These are phyloP conservation scores for Dreissena rostriformis DNA, from an alignment of 1,140 invertebrate genomes.

Conservation along the genomic window DNA sequence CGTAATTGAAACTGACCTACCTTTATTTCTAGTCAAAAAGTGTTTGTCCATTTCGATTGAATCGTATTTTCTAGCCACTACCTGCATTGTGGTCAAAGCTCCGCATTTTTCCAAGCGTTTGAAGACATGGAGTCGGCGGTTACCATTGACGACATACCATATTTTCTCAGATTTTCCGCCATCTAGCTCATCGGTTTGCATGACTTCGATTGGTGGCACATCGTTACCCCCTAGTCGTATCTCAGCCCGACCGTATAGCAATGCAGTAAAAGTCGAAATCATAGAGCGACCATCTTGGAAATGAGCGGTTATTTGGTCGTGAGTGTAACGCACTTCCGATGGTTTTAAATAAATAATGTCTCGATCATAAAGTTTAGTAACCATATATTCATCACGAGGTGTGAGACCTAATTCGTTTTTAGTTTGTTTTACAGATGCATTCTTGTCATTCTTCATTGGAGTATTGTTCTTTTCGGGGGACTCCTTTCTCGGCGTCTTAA, in stretches of 20 bases:
- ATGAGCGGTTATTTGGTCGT: slow-evolving; percentile 50
- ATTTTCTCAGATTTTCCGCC: slow-evolving; percentile 16
- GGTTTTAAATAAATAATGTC: slow-evolving; percentile 51
- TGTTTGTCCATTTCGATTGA: slow-evolving; percentile 58
- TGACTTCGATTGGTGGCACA: slow-evolving; percentile 52
- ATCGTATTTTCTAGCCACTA: slow-evolving; percentile 48
- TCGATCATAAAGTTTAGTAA: slow-evolving; percentile 47
- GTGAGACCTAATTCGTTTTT: slow-evolving; percentile 41
- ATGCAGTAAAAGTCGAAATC: slow-evolving; percentile 39
- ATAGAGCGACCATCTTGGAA: slow-evolving; percentile 51
- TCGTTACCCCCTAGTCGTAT: slow-evolving; percentile 46
- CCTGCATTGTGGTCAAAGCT: slow-evolving; percentile 45
- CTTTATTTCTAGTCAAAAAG: slow-evolving; percentile 43
- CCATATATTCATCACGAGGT: slow-evolving; percentile 47
- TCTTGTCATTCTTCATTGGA: slow-evolving; percentile 24
- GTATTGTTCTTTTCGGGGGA: background rate
- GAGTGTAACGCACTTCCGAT: slow-evolving; percentile 49
- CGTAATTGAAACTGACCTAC: slow-evolving; percentile 33
- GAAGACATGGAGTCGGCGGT: slow-evolving; percentile 45
- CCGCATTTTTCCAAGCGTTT: slow-evolving; percentile 47
- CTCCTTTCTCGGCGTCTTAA: background rate
- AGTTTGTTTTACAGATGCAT: background rate
- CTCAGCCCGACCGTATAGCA: slow-evolving; percentile 41
- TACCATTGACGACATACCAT: slow-evolving; percentile 54
- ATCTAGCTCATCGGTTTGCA: slow-evolving; percentile 47